A percentile compares a stretch with the other conserved stretches of the same genome.
These are phyloP conservation scores for Stomatorhinus walkeri DNA, from an alignment of 2,797 vertebrate species.

Conservation along the genomic window DNA sequence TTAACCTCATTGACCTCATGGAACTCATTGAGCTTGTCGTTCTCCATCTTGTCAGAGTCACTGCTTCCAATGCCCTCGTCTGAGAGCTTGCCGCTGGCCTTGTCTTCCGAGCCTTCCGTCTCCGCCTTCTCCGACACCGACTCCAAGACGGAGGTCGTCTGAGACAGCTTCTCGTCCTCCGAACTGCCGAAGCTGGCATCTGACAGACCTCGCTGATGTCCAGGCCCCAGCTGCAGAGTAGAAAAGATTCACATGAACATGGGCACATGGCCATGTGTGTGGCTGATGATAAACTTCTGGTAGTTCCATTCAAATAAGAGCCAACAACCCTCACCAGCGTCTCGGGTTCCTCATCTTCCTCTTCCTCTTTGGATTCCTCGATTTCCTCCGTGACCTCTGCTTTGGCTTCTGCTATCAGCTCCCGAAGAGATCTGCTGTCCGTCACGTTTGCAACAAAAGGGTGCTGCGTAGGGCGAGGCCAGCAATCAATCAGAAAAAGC, in stretches of 20 bases:
- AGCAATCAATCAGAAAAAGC: not conserved
- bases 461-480: constrained; percentile 60
- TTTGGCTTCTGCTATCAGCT: constrained; percentile 94
- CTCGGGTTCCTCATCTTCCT: constrained; percentile 90
- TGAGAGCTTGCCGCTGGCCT: constrained; percentile 54
- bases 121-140: constrained; percentile 81
- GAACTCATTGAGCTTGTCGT: constrained; percentile 52
- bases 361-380: constrained; percentile 94
- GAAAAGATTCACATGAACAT: not conserved
- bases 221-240: constrained; percentile 62
- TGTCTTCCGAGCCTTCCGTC: constrained; percentile 54
- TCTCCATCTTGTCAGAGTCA: constrained; percentile 56
- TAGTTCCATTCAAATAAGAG: not conserved
- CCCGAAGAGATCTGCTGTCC: constrained; percentile 82
- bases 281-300: not conserved
- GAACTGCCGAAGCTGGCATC: constrained; percentile 89
- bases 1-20: not conserved
- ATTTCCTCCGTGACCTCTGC: constrained; percentile 95
- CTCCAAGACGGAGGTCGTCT: constrained; percentile 74
- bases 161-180: constrained; percentile 87
- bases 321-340: constrained; percentile 65
- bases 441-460: constrained; percentile 80
- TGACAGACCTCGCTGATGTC: constrained; percentile 85
- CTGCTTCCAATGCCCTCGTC: constrained; percentile 58
- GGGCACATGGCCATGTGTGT: not conserved